Conservation (phyloP, 2,113 vertebrate genomes). For the Psephotus haematonotus region DNA sequence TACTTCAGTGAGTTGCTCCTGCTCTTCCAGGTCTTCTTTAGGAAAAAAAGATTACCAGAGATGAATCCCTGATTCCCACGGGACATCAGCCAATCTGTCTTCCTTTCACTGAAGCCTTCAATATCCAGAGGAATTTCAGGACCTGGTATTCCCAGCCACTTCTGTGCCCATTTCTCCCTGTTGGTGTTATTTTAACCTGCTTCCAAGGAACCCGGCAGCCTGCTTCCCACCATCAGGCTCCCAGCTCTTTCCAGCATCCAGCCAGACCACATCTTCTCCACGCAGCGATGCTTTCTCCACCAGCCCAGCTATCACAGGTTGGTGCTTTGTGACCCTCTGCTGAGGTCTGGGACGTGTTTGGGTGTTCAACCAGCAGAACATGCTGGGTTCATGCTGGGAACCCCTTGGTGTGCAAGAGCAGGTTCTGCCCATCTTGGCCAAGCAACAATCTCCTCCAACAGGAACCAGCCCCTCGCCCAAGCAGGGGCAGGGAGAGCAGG, state of each 20-base stretch:
- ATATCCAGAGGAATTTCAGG: neutral
- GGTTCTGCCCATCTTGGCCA: neutral
- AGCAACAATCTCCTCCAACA: neutral
- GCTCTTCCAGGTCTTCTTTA: neutral
- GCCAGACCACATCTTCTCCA: neutral
- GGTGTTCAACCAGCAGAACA: neutral
- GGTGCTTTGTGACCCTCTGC: neutral
- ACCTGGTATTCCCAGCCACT: neutral
- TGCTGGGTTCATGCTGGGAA: neutral
- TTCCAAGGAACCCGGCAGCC: neutral
- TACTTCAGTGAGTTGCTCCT: neutral
- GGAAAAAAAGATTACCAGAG: neutral
- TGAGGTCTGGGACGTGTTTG: neutral
- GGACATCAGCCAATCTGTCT: neutral
- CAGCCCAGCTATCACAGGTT: neutral
- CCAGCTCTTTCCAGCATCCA: neutral
- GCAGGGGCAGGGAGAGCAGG: fast-evolving
- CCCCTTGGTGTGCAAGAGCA: fast-evolving
- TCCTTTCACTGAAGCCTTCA: neutral
- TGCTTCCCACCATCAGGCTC: fast-evolving
- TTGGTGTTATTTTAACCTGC: neutral
- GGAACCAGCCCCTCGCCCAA: neutral
- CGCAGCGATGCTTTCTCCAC: neutral
- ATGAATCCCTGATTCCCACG: neutral
- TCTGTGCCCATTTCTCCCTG: neutral